phyloP scores from a whole-genome alignment of 92 coral and sea anemone genomes.

The Palythoa caribaeorum region DNA sequence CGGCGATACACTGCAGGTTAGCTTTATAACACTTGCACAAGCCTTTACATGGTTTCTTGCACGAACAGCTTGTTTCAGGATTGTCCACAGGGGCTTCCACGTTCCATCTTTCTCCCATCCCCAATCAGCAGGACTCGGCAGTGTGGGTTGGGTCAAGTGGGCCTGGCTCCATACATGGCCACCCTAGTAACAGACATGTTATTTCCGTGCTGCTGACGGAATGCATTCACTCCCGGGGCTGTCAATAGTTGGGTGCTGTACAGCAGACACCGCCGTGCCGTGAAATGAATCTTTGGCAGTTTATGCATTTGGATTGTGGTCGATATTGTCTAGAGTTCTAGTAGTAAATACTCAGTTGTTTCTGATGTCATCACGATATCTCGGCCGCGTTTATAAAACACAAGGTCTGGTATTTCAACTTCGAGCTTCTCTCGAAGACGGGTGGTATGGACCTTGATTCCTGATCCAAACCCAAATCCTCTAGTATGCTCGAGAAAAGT shows the following conservation, averaged over 20 bases:
- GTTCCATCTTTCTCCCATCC: too few species aligned
- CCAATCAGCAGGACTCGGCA: too few species aligned
- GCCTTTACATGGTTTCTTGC: conserved; percentile 40
- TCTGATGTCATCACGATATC: conserved; percentile 44
- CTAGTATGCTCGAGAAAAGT: conserved; percentile 18
- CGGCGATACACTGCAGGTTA: conserved; percentile 21
- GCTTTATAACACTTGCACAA: conserved; percentile 18
- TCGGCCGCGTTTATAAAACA: conserved; percentile 44
- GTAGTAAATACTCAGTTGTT: conserved; percentile 18
- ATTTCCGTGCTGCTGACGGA: too few species aligned
- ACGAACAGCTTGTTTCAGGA: conserved; percentile 18
- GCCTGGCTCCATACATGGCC: too few species aligned
- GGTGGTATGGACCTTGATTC: conserved; percentile 23
- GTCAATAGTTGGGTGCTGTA: too few species aligned
- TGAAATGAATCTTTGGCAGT: too few species aligned
- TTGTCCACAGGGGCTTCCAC: too few species aligned
- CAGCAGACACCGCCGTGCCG: too few species aligned
- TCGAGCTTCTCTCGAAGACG: conserved; percentile 46
- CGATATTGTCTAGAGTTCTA: conserved; percentile 14
- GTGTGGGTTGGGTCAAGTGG: too few species aligned
- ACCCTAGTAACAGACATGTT: too few species aligned
- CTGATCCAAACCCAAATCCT: conserved; percentile 16
- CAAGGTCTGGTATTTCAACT: conserved; percentile 59
- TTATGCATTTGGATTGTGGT: too few species aligned
- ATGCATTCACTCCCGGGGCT: too few species aligned